phyloP scores from a whole-genome alignment of 2,113 vertebrate species.

The Neotoma lepida region DNA sequence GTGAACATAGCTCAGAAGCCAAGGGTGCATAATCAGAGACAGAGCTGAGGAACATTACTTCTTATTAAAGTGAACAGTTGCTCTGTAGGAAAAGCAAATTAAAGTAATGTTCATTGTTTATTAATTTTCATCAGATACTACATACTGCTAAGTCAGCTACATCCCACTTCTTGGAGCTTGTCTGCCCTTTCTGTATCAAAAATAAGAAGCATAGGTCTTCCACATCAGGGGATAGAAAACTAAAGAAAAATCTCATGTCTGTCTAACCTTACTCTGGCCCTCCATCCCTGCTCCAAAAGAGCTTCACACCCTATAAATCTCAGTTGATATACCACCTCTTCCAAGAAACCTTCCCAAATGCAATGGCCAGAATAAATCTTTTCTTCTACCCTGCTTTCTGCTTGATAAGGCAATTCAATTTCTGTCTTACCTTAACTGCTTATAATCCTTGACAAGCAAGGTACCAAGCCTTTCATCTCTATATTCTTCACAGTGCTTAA shows the following conservation, averaged over 20 bases:
- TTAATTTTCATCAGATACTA: background rate
- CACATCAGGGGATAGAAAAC: background rate
- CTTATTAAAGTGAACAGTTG: background rate
- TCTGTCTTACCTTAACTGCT: background rate
- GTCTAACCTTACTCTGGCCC: background rate
- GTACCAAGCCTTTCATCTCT: background rate
- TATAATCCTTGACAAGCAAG: background rate
- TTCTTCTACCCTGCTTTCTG: background rate
- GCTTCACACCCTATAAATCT: background rate
- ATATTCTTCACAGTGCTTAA: background rate
- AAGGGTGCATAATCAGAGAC: background rate
- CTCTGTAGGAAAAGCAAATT: constrained; percentile 1
- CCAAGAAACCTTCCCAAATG: constrained; percentile 19
- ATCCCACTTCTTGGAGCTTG: background rate
- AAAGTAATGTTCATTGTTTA: background rate
- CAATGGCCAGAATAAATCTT: background rate
- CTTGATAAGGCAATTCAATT: background rate
- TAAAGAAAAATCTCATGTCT: background rate
- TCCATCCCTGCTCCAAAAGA: background rate
- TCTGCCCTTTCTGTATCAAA: background rate
- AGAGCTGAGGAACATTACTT: background rate
- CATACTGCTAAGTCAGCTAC: background rate
- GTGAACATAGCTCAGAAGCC: background rate
- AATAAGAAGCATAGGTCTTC: background rate
- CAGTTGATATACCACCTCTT: background rate